These are phyloP conservation scores for Pachymerium ferrugineum DNA, from an alignment of 2,888 invertebrate genomes.

Conservation along the genomic window DNA sequence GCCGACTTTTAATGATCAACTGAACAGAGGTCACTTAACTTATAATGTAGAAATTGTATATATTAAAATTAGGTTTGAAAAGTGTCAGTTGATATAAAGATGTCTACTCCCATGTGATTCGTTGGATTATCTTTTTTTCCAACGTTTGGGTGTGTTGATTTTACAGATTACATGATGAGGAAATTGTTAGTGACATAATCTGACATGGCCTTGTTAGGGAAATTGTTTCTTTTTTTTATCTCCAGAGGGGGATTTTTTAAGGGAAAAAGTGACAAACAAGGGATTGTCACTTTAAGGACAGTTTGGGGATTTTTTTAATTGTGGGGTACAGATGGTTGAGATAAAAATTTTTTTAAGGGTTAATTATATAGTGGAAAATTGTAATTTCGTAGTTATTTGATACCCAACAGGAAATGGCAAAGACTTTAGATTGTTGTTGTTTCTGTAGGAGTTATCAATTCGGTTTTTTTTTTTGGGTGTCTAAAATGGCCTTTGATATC, in stretches of 20 bases:
- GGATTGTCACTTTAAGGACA: neutral
- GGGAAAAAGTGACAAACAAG: conserved; percentile 14
- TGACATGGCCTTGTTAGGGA: conserved; percentile 17
- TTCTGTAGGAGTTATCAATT: no score
- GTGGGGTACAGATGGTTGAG: no score
- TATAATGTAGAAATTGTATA: neutral
- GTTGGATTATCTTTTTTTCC: neutral
- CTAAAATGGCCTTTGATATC: no score
- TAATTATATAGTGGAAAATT: no score
- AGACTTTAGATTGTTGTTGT: no score
- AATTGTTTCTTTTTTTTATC: neutral
- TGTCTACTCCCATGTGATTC: neutral
- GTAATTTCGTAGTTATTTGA: no score
- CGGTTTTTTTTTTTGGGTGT: no score
- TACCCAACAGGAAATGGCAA: no score
- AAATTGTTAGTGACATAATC: conserved; percentile 24
- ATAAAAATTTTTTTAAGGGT: no score
- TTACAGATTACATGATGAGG: conserved; percentile 14
- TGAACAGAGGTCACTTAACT: no score
- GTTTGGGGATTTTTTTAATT: neutral
- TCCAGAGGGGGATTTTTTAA: no score
- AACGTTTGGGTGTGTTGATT: neutral
- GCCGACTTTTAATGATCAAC: no score
- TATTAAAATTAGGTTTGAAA: neutral
- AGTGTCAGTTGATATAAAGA: neutral